Evolutionary conservation across 1,140 invertebrate genomes (phyloP).

Genomic region (Apis laboriosa): DNA sequence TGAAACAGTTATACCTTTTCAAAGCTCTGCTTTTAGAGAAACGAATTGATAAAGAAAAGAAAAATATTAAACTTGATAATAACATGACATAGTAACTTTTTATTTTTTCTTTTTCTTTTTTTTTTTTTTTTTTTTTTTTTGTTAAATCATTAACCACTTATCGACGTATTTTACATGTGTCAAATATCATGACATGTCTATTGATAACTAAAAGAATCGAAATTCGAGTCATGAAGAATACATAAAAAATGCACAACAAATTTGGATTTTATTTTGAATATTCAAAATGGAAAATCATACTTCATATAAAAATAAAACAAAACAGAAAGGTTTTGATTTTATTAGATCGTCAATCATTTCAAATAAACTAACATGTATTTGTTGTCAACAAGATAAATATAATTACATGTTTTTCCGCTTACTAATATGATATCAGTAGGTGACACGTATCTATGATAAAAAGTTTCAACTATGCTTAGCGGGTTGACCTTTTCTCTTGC

Average conservation of each 20-base stretch:
- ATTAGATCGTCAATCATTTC: neutral
- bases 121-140: neutral
- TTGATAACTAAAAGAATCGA: neutral
- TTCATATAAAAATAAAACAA: too few relatives aligned
- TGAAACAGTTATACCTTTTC: too few relatives aligned
- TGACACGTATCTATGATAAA: slow-evolving; percentile 18
- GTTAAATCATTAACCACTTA: neutral
- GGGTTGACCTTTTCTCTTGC: slow-evolving; percentile 6
- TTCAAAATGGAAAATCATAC: too few relatives aligned
- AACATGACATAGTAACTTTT: too few relatives aligned
- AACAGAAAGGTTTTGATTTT: neutral
- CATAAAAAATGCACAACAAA: neutral
- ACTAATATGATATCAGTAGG: slow-evolving; percentile 5
- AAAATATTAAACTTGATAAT: neutral
- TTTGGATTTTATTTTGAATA: neutral
- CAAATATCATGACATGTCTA: neutral
- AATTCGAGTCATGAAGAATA: neutral
- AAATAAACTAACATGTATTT: neutral
- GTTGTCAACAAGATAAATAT: neutral
- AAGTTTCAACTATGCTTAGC: slow-evolving; percentile 9
- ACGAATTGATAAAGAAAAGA: neutral
- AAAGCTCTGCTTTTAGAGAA: neutral
- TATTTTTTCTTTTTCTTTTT: too few relatives aligned
- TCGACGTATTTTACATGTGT: neutral
- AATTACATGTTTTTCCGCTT: slow-evolving; percentile 17